phyloP scores from a whole-genome alignment of 2,888 invertebrate genomes.

The Belgica antarctica region DNA sequence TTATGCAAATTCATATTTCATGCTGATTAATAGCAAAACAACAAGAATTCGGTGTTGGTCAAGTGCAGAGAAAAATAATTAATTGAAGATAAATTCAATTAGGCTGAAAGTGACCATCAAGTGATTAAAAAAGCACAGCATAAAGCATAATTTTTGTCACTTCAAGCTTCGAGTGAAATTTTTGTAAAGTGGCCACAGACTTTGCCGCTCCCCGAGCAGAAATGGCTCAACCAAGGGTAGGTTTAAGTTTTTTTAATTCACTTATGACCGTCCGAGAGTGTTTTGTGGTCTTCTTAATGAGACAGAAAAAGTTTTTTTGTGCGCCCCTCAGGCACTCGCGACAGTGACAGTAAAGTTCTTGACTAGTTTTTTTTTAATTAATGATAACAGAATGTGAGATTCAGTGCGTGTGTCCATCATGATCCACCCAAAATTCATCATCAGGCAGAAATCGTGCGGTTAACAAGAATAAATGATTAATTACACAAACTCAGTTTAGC shows the following conservation, averaged over 20 bases:
- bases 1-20: conserved; percentile 40
- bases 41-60: conserved; percentile 24
- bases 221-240: conserved; percentile 58
- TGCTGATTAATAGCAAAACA: conserved; percentile 11
- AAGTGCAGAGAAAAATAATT: conserved; percentile 31
- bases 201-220: conserved; percentile 57
- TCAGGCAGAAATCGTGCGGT: conserved; percentile 16
- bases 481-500: conserved; percentile 19
- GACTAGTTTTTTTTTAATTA: conserved; percentile 32
- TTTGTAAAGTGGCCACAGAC: conserved; percentile 56
- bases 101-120: neutral
- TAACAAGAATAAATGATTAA: conserved; percentile 15
- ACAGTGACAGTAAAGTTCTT: conserved; percentile 17
- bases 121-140: conserved; percentile 24
- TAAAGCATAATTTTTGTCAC: conserved; percentile 22
- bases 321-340: neutral
- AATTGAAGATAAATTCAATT: conserved; percentile 17
- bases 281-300: neutral
- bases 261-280: conserved; percentile 13
- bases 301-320: no score
- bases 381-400: conserved; percentile 37
- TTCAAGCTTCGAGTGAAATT: conserved; percentile 23
- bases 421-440: conserved; percentile 33
- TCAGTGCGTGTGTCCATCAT: conserved; percentile 36
- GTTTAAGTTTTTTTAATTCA: conserved; percentile 45